Conservation (phyloP, 2,888 invertebrate genomes). For the Eupeodes luniger region DNA sequence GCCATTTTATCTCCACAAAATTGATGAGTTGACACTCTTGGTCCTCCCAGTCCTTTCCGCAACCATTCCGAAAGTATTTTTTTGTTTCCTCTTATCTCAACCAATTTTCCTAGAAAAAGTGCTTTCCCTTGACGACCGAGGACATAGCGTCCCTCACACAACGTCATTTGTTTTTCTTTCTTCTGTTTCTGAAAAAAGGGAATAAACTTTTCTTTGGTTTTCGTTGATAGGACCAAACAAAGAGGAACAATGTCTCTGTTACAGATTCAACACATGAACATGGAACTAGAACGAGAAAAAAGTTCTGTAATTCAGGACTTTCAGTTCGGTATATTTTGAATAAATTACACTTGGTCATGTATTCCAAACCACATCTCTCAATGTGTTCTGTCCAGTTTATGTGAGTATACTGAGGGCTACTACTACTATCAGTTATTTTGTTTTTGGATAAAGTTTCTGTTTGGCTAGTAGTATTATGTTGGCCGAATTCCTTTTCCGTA, state of each 20-base stretch:
- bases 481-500: neutral
- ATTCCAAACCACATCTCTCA: constrained; percentile 2
- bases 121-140: neutral
- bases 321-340: constrained; percentile 32
- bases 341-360: constrained; percentile 29
- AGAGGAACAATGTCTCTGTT: constrained; percentile 16
- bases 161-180: neutral
- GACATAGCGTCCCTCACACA: neutral
- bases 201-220: constrained; percentile 11
- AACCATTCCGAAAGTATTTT: neutral
- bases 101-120: neutral
- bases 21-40: constrained; percentile 17
- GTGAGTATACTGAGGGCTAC: neutral
- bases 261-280: constrained; percentile 40
- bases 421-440: neutral
- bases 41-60: neutral
- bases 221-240: neutral
- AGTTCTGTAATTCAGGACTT: constrained; percentile 29
- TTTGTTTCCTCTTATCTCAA: constrained; percentile 10
- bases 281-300: neutral
- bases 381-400: neutral
- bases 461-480: constrained; percentile 7
- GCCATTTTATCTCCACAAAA: constrained; percentile 29
- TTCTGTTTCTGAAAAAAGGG: neutral
- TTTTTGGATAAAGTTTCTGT: neutral